Conservation (phyloP, 2,113 vertebrate species). For the Merops nubicus region DNA sequence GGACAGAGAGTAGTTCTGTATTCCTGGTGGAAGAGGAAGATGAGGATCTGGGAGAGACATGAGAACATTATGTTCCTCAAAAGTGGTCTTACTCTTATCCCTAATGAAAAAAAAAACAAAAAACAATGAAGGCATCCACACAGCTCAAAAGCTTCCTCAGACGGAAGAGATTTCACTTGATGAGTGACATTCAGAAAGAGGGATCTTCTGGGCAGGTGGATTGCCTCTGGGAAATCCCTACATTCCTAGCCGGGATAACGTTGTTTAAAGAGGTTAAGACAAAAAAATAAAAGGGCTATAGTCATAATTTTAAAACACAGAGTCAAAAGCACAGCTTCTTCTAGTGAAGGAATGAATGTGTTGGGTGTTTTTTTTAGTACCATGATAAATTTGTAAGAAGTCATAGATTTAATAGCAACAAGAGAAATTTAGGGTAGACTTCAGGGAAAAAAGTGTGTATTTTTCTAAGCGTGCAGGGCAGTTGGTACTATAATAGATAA, state of each 20-base stretch:
- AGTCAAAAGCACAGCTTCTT: neutral
- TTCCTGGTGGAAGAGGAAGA: neutral
- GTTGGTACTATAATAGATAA: neutral
- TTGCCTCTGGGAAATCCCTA: neutral
- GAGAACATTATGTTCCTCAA: neutral
- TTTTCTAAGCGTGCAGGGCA: neutral
- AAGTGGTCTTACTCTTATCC: neutral
- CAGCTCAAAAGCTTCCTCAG: neutral
- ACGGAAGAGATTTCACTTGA: neutral
- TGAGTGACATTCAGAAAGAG: neutral
- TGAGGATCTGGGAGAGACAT: rapidly evolving
- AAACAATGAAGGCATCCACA: neutral
- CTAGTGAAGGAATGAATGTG: neutral
- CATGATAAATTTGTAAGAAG: neutral
- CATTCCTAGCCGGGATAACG: neutral
- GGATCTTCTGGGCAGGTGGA: neutral
- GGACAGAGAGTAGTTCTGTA: neutral
- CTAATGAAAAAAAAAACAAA: neutral
- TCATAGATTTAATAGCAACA: neutral
- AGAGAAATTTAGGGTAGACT: neutral
- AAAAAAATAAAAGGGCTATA: neutral
- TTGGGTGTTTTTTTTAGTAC: neutral
- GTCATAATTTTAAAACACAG: rapidly evolving
- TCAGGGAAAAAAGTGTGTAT: neutral
- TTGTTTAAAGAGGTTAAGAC: neutral